A percentile compares a stretch with the other conserved stretches of the same genome.
Evolutionary conservation across 53 echinoderm and acorn worm genomes (phyloP).

Genomic region (Pentamera pediparva): DNA sequence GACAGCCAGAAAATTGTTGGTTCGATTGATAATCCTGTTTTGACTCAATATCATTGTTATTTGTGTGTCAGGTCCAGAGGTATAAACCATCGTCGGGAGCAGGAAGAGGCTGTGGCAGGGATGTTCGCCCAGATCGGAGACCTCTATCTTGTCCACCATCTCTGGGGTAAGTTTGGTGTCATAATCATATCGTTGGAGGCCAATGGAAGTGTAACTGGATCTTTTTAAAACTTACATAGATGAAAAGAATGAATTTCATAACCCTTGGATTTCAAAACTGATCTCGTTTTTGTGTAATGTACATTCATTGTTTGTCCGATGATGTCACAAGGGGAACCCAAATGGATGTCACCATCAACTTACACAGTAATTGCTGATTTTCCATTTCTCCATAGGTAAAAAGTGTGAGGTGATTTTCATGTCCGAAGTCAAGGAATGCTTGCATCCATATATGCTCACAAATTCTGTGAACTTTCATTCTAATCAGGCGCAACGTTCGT

Average conservation of each 20-base stretch:
- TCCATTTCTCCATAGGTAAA: no score
- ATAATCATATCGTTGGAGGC: not conserved
- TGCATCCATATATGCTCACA: no score
- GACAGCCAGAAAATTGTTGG: no score
- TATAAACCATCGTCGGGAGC: slow-evolving; percentile 61
- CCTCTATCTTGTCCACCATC: slow-evolving; percentile 85
- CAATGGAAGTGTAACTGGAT: not conserved
- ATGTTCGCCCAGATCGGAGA: slow-evolving; percentile 93
- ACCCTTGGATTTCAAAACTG: not conserved
- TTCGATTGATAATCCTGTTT: no score
- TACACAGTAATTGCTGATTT: no score
- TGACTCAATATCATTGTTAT: not conserved
- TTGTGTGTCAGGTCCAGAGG: slow-evolving; percentile 69
- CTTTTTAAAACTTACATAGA: not conserved
- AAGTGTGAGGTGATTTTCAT: no score
- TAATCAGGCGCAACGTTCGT: no score
- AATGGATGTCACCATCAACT: not conserved
- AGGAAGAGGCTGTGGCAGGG: slow-evolving; percentile 72
- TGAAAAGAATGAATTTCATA: slow-evolving; percentile 10
- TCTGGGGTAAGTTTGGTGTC: slow-evolving; percentile 68
- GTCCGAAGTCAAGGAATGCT: no score
- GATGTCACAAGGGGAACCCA: not conserved
- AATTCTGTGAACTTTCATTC: no score
- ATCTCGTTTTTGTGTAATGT: not conserved
- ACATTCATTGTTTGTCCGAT: not conserved